Evolutionary conservation across 2,797 vertebrate genomes (phyloP).

Genomic region (Octomys mimax): DNA sequence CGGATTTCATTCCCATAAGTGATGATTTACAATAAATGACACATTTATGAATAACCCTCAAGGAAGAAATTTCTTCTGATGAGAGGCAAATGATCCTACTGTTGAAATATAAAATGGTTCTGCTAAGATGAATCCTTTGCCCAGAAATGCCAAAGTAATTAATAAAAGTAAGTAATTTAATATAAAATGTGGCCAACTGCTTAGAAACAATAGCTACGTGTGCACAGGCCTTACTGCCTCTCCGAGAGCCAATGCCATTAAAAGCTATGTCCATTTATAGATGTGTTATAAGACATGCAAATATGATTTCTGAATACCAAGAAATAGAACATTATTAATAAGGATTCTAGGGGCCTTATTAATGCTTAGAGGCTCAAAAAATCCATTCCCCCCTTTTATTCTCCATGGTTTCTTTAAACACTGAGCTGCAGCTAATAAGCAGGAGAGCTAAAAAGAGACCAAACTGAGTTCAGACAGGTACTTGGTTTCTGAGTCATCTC

Average conservation of each 20-base stretch:
- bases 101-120: constrained; percentile 75
- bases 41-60: constrained; percentile 75
- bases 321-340: not conserved
- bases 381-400: not conserved
- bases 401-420: not conserved
- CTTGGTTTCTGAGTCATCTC: not conserved
- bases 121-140: constrained; percentile 71
- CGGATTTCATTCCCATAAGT: constrained; percentile 68
- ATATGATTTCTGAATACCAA: constrained; percentile 21
- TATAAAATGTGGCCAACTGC: constrained; percentile 69
- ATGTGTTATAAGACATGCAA: constrained; percentile 56
- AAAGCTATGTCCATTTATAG: constrained; percentile 30
- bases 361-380: not conserved
- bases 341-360: not conserved
- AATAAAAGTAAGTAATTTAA: constrained; percentile 82
- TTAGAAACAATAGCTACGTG: constrained; percentile 72
- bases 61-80: constrained; percentile 65
- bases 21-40: constrained; percentile 80
- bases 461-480: not conserved
- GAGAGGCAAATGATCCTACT: constrained; percentile 70
- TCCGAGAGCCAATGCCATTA: constrained; percentile 58
- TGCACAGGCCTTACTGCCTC: constrained; percentile 50
- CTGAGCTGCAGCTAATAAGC: not conserved
- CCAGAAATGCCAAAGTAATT: constrained; percentile 83
- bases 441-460: not conserved